Evolutionary conservation across 2,113 vertebrate species (phyloP).

Genomic region (Charina bottae): DNA sequence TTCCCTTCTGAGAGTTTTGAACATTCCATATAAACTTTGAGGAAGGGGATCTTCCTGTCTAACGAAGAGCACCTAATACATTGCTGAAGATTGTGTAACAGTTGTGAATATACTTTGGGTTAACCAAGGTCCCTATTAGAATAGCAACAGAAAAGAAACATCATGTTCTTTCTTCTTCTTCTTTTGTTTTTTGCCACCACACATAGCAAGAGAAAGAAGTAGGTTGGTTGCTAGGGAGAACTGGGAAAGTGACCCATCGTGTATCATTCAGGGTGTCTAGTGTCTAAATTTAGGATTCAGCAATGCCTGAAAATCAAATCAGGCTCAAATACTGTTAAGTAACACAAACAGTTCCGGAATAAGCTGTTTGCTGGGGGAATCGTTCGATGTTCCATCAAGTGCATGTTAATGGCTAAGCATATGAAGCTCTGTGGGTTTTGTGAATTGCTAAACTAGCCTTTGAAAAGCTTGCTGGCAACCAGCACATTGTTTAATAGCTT

Average conservation of each 20-base stretch:
- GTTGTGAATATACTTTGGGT: not conserved
- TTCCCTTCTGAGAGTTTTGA: not conserved
- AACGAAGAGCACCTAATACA: not conserved
- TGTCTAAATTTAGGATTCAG: constrained; percentile 9
- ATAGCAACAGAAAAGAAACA: not conserved
- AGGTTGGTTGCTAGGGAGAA: constrained; percentile 18
- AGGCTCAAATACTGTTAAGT: not conserved
- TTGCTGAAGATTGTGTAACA: not conserved
- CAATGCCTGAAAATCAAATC: constrained; percentile 18
- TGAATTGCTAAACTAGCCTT: not conserved
- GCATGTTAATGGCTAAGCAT: not conserved
- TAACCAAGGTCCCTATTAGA: not conserved
- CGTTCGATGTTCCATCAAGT: not conserved
- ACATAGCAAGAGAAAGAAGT: not conserved
- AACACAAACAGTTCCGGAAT: not conserved
- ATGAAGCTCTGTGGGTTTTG: not conserved
- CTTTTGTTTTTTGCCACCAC: not conserved
- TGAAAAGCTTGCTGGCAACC: not conserved
- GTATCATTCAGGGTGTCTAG: not conserved
- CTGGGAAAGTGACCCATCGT: constrained; percentile 8
- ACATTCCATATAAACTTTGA: not conserved
- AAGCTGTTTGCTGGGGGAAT: not conserved
- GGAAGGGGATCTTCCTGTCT: not conserved
- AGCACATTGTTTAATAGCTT: constrained; percentile 3
- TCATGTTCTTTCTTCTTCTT: constrained; percentile 3